Base-by-base conservation (phyloP, 1,140 invertebrate species). In the Aricia agestis region DNA sequence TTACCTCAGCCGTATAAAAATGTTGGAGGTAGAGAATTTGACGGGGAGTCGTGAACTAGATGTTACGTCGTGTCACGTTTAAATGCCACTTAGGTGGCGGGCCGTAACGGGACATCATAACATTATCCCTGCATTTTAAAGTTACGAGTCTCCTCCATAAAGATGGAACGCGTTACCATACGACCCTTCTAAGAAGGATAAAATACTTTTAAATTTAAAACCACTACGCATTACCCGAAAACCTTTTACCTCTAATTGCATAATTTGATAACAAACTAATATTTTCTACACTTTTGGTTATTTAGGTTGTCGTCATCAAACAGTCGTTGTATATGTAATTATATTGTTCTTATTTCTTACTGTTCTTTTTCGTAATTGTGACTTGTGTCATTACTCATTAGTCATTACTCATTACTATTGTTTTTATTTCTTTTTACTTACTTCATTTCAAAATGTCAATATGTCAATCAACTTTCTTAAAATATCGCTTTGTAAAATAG, bases 61-160 rank as follows among this genome's bases (percentile, higher is more conserved):
- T 78, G 74, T 69, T 61, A 61, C 72, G 45, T 68, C 75, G 75
- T 76, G 76, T 78, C 75, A 78, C 73, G 77, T 82, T 82, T 78
- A 78, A 78, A 78, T 78, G 76, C 76, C 75, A 78, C 76, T 78
- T 75, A 75, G 71, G 74, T 74, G 76, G 69, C 76, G 74, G 75
- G 74, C 73, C 66, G 68, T 84, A 82, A 88, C 80, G 82, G 81
- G 81, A 80, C 78, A 82, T 86, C 83, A 83, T 83, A 83, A 82
- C 76, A 75, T 73, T 82, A 83, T 79, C 79, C 76, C 74, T 71
- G 74, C 72, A 76, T 78, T 82, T 78, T 72, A 78, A 78, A 77
- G 75, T 79, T 70, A 72, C 73, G 77, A 75, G 66, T 76, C 74
- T 77, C 72, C 76, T 77, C 74, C 76, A 78, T 80, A 81, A 77